Percentiles rank a stretch among this genome's conserved stretches.
Conservation (phyloP, 2,888 invertebrate species). For the Tridacna gigas region DNA sequence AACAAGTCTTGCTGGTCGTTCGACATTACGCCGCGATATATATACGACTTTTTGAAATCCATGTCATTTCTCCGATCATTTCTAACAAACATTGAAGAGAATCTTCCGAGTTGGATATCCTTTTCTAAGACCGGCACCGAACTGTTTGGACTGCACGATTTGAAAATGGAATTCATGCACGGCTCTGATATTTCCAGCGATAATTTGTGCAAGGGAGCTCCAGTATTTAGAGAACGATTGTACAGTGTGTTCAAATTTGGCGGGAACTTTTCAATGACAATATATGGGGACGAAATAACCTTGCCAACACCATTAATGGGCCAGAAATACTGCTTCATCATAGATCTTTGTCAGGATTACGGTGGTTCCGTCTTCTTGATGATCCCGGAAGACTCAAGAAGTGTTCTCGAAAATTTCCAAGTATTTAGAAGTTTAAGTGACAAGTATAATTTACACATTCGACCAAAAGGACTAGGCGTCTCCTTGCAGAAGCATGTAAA, state of each 20-base stretch:
- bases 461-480: constrained; percentile 46
- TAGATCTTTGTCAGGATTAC: constrained; percentile 49
- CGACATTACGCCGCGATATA: constrained; percentile 7
- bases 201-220: constrained; percentile 39
- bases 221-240: constrained; percentile 18
- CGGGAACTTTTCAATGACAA: constrained; percentile 31
- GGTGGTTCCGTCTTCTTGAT: constrained; percentile 49
- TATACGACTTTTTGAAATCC: constrained; percentile 10
- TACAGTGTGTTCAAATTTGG: constrained; percentile 44
- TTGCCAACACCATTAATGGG: constrained; percentile 29
- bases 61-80: constrained; percentile 7
- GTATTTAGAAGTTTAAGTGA: constrained; percentile 18
- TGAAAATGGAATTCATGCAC: constrained; percentile 16
- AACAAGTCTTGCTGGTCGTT: neutral
- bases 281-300: constrained; percentile 31
- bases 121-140: neutral
- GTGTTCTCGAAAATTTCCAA: constrained; percentile 17
- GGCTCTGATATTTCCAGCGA: constrained; percentile 5
- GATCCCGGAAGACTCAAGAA: constrained; percentile 45
- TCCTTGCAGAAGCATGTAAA: constrained; percentile 38
- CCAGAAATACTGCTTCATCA: constrained; percentile 41
- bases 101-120: constrained; percentile 12
- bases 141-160: constrained; percentile 15
- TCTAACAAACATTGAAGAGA: neutral
- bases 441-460: constrained; percentile 25